Evolutionary conservation across 2,888 invertebrate genomes (phyloP).

Genomic region (Pyrocoelia pectoralis): DNA sequence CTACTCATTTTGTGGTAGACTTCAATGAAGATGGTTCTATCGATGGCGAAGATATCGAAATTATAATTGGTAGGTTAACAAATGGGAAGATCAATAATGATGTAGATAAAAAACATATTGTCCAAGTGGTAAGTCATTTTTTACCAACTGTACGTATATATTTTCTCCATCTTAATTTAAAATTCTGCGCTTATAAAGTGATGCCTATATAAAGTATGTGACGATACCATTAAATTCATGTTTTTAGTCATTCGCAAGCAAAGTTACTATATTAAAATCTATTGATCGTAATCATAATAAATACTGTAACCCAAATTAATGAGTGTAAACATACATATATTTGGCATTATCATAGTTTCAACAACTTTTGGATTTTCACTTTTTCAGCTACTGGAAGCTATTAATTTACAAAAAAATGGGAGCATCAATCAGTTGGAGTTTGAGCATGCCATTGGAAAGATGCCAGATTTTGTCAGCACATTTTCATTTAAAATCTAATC

Average conservation of each 20-base stretch:
- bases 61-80: conserved; percentile 65
- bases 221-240: too few species aligned
- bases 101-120: conserved; percentile 63
- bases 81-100: conserved; percentile 56
- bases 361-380: too few species aligned
- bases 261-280: too few species aligned
- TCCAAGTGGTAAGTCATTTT: conserved; percentile 4
- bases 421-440: conserved; percentile 69
- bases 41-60: conserved; percentile 64
- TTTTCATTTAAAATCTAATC: conserved; percentile 67
- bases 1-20: conserved; percentile 58
- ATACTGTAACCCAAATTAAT: too few species aligned
- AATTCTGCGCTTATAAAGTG: too few species aligned
- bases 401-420: conserved; percentile 67
- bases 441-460: conserved; percentile 66
- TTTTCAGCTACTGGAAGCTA: conserved; percentile 68
- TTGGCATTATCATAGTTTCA: too few species aligned
- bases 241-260: too few species aligned
- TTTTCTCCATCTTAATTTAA: too few species aligned
- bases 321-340: too few species aligned
- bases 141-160: too few species aligned
- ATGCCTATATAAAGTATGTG: too few species aligned
- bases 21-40: conserved; percentile 70
- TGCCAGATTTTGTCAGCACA: conserved; percentile 68
- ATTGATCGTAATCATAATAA: too few species aligned